Base-by-base conservation (phyloP, 64 coral and sea anemone species). In the Montipora capricornis region DNA sequence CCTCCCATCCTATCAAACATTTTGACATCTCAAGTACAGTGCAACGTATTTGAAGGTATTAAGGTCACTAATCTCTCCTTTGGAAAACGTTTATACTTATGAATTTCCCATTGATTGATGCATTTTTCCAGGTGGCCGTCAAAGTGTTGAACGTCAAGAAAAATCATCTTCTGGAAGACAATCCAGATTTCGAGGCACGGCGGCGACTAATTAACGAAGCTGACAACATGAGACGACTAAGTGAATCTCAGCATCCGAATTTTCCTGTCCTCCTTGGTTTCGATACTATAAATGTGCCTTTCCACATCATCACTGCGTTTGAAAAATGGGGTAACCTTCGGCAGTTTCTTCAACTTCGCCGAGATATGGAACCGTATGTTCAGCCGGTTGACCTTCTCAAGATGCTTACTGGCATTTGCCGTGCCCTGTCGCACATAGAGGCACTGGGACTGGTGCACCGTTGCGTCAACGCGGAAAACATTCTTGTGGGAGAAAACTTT, bases 401-500 rank as follows among this genome's bases (percentile, higher is more conserved):
- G 44, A 95, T 95, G 94, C 47, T 85, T 0, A 24, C 19, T 62
- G 71, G 67, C 52, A 48, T 95, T 47, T 58, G 71, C 24, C 51
- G 90, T 7, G 93, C 80, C 15, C 57, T 95, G 24, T 26, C 48
- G 13, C 86, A 87, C 81, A 64, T 95, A 16, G 47, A 91, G n/a
- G 29, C 64, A 1, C 46, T 59, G 15, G n/a, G 62, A 67, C 76
- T 95, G 51, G 89, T 95, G 16, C 93, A 95, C 74, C 88, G 89
- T 15, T 80, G 24, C 4, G 49, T 95, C 17, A 95, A 80, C 81
- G 93, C 93, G 1, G 93, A 83, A 76, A 95, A 95, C 48, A 44
- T 95, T 10, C 66, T 95, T 10, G 81, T 95, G 5, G 67, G 81
- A 9, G 80, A 91, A 10, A 68, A 57, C 4, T 60, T 60, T 53